These are phyloP conservation scores for Drosophila albomicans DNA, from an alignment of 1,140 invertebrate species.

Conservation along the genomic window DNA sequence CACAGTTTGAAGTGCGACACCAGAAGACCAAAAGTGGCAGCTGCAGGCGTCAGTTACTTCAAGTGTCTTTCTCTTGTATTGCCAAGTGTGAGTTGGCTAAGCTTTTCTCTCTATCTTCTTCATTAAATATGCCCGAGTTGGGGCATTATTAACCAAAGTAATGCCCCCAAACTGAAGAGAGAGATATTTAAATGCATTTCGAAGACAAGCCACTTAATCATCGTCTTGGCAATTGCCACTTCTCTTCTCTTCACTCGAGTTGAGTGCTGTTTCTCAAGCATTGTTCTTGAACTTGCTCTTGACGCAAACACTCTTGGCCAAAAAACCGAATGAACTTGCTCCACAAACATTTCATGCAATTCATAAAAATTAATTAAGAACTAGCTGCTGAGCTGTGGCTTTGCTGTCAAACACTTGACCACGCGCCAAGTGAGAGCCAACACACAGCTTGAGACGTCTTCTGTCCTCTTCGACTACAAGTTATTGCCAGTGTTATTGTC, in stretches of 20 bases:
- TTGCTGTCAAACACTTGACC: conserved; percentile 70
- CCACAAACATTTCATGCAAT: conserved; percentile 68
- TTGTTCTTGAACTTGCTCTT: conserved; percentile 19
- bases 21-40: conserved; percentile 18
- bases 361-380: conserved; percentile 83
- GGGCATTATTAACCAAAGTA: background rate
- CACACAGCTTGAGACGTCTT: conserved; percentile 42
- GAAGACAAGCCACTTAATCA: conserved; percentile 24
- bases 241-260: conserved; percentile 18
- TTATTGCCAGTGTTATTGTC: conserved; percentile 80
- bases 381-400: conserved; percentile 19
- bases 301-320: conserved; percentile 57
- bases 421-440: conserved; percentile 57
- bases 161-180: background rate
- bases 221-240: conserved; percentile 29
- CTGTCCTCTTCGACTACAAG: conserved; percentile 48
- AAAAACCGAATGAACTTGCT: conserved; percentile 55
- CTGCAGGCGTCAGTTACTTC: conserved; percentile 21
- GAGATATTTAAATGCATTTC: conserved; percentile 10
- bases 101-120: background rate
- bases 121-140: background rate
- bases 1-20: conserved; percentile 14
- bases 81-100: background rate
- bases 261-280: background rate
- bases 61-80: background rate